Percentiles rank a stretch among this genome's conserved stretches.
phyloP scores from a whole-genome alignment of 2,113 vertebrate genomes.

The Myotis lucifugus region DNA sequence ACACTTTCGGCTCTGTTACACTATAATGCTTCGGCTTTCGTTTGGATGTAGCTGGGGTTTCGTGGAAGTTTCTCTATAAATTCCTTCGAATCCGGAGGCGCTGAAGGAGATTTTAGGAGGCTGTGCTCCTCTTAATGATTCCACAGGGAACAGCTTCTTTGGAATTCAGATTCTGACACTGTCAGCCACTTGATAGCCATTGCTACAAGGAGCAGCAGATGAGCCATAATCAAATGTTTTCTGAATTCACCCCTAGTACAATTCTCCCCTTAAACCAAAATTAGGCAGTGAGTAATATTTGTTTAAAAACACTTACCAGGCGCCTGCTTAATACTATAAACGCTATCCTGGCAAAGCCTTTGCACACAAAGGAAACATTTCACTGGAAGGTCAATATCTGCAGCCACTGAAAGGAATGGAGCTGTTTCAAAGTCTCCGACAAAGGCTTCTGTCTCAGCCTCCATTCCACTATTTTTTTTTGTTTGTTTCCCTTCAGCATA shows the following conservation, averaged over 20 bases:
- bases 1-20: conserved; percentile 37
- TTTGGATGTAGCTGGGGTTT: conserved; percentile 68
- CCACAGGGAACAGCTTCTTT: conserved; percentile 47
- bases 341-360: conserved; percentile 66
- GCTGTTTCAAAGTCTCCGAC: conserved; percentile 77
- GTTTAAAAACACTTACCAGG: conserved; percentile 76
- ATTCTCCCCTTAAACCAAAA: conserved; percentile 74
- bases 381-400: conserved; percentile 77
- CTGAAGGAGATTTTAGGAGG: conserved; percentile 63
- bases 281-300: conserved; percentile 78
- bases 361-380: conserved; percentile 75
- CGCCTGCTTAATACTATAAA: conserved; percentile 75
- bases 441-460: conserved; percentile 76
- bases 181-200: conserved; percentile 56
- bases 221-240: conserved; percentile 77
- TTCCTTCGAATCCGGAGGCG: conserved; percentile 69
- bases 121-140: conserved; percentile 68
- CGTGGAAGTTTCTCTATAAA: conserved; percentile 74
- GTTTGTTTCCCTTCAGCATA: conserved; percentile 84
- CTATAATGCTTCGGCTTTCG: conserved; percentile 62
- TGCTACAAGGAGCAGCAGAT: conserved; percentile 16
- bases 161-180: conserved; percentile 71
- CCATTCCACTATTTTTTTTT: conserved; percentile 70
- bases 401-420: conserved; percentile 74
- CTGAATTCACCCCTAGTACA: conserved; percentile 65